phyloP scores from a whole-genome alignment of 2,797 vertebrate genomes.

The Morus bassanus region DNA sequence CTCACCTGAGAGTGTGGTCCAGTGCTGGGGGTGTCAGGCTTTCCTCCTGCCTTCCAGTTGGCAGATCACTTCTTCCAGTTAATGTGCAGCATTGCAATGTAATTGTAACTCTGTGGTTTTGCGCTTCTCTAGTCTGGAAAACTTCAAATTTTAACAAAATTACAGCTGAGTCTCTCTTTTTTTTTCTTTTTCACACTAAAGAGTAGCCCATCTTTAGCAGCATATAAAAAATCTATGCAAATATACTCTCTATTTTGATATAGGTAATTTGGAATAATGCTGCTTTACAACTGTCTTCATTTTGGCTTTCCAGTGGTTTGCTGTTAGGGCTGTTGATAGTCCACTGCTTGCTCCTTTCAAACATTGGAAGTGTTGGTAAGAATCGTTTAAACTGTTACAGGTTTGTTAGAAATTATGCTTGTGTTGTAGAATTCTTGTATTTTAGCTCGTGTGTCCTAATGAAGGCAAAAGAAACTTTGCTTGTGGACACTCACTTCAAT shows the following conservation, averaged over 20 bases:
- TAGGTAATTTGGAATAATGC: neutral
- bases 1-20: accelerated
- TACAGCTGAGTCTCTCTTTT: accelerated
- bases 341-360: neutral
- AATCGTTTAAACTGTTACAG: accelerated
- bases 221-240: neutral
- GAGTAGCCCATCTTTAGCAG: neutral
- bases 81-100: neutral
- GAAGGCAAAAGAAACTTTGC: neutral
- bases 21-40: neutral
- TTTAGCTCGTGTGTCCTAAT: neutral
- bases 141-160: neutral
- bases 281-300: neutral
- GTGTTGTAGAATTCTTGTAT: neutral
- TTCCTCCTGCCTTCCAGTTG: neutral
- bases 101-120: neutral
- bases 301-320: neutral
- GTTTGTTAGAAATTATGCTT: neutral
- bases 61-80: neutral
- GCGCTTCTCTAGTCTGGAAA: neutral
- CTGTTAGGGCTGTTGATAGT: neutral
- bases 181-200: neutral
- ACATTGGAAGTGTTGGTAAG: neutral
- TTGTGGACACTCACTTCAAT: neutral
- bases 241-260: neutral